These are phyloP conservation scores for Polypedilum vanderplanki DNA, from an alignment of 1,140 invertebrate species.

Conservation along the genomic window DNA sequence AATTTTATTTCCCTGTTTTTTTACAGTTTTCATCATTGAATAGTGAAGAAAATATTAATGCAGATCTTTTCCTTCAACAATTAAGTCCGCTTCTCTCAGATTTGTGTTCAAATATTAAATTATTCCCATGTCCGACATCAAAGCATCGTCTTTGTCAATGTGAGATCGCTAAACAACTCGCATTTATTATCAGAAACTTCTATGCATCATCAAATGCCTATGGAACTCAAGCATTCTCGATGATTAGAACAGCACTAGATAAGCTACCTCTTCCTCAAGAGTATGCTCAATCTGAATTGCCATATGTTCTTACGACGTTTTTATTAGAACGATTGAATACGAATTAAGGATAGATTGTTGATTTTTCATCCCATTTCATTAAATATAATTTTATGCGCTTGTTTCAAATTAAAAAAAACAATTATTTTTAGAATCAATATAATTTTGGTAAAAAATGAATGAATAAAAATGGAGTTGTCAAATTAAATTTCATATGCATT, in stretches of 20 bases:
- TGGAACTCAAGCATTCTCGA: constrained; percentile 37
- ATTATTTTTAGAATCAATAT: too few relatives aligned
- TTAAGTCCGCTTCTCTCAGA: constrained; percentile 55
- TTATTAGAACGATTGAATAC: constrained; percentile 27
- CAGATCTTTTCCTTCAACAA: constrained; percentile 54
- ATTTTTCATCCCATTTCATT: too few relatives aligned
- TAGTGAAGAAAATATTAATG: constrained; percentile 40
- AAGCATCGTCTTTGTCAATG: constrained; percentile 54
- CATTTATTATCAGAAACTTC: constrained; percentile 36
- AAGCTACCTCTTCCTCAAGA: constrained; percentile 42
- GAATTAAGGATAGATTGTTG: constrained; percentile 21
- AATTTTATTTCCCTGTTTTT: constrained; percentile 29
- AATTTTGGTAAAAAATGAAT: too few relatives aligned
- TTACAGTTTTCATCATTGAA: constrained; percentile 40
- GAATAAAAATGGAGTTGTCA: too few relatives aligned
- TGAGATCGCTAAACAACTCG: constrained; percentile 39
- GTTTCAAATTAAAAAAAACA: too few relatives aligned
- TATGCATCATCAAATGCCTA: constrained; percentile 6
- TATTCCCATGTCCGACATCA: constrained; percentile 54
- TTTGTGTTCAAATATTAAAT: constrained; percentile 54
- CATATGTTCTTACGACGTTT: constrained; percentile 35
- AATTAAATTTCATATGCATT: too few relatives aligned
- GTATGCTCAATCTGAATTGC: constrained; percentile 40
- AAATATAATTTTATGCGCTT: too few relatives aligned
- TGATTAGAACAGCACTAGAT: constrained; percentile 39